phyloP scores from a whole-genome alignment of 2,113 vertebrate genomes.

The Strix uralensis region DNA sequence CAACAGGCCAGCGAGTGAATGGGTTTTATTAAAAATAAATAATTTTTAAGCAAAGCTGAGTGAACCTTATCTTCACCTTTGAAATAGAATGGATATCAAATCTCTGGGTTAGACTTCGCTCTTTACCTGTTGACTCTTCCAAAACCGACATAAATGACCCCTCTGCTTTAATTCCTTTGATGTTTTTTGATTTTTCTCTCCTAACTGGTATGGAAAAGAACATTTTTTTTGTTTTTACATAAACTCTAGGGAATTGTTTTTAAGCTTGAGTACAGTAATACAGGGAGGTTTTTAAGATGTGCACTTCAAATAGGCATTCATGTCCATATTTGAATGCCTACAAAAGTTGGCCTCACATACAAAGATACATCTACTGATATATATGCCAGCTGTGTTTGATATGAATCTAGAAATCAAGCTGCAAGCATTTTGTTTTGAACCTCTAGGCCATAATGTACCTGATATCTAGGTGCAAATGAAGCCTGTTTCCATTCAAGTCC shows the following conservation, averaged over 20 bases:
- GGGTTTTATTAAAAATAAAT: conserved; percentile 35
- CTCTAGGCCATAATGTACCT: background rate
- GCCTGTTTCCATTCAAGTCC: background rate
- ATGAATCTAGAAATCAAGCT: background rate
- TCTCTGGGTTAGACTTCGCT: background rate
- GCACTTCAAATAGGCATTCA: background rate
- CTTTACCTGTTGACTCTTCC: background rate
- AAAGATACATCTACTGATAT: background rate
- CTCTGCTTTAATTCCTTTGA: background rate
- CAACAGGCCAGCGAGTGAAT: conserved; percentile 28
- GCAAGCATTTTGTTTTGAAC: conserved; percentile 9
- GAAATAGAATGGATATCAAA: background rate
- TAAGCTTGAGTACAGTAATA: background rate
- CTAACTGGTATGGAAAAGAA: background rate
- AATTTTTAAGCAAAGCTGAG: background rate
- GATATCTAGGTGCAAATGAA: background rate
- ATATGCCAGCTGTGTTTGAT: background rate
- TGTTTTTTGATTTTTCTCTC: background rate
- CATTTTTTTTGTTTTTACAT: background rate
- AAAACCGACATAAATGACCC: background rate
- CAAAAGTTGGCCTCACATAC: background rate
- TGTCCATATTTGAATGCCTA: background rate
- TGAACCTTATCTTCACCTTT: background rate
- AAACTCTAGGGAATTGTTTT: background rate
- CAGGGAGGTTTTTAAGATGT: background rate